Evolutionary conservation across 2,888 invertebrate genomes (phyloP).

Genomic region (Crocallis elinguaria): DNA sequence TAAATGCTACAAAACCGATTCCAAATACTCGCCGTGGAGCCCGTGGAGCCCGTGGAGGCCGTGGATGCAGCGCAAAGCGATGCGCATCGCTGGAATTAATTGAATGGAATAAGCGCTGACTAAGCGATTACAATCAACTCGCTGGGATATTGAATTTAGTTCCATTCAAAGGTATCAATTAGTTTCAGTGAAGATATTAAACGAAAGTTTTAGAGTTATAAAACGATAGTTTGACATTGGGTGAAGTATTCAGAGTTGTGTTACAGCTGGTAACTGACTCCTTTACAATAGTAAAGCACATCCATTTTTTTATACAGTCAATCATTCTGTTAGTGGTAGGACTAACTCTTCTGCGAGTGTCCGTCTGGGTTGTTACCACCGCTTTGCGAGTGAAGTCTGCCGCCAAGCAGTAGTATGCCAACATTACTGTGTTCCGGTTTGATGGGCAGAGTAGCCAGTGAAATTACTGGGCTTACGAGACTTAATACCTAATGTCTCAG

Average conservation of each 20-base stretch:
- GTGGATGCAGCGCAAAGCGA: not conserved
- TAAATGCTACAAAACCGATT: not conserved
- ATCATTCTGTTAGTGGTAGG: no score
- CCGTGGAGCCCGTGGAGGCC: no score
- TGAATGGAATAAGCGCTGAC: constrained; percentile 12
- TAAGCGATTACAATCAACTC: constrained; percentile 5
- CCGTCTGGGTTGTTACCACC: no score
- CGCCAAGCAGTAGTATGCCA: no score
- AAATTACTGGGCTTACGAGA: no score
- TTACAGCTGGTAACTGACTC: not conserved
- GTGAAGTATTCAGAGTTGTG: not conserved
- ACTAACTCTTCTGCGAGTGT: no score
- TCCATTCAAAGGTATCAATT: constrained; percentile 6
- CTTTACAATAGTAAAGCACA: not conserved
- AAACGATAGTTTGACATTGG: not conserved
- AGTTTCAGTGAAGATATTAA: constrained; percentile 7
- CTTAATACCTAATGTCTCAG: no score
- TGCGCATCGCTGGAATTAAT: not conserved
- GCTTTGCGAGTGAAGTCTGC: no score
- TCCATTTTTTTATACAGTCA: no score
- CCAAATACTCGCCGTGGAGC: no score
- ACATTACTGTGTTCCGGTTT: no score
- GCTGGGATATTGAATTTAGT: constrained; percentile 2
- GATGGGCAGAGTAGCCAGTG: no score
- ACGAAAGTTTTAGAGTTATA: not conserved